Evolutionary conservation across 1,140 invertebrate genomes (phyloP).

Genomic region (Chlorops oryzae): DNA sequence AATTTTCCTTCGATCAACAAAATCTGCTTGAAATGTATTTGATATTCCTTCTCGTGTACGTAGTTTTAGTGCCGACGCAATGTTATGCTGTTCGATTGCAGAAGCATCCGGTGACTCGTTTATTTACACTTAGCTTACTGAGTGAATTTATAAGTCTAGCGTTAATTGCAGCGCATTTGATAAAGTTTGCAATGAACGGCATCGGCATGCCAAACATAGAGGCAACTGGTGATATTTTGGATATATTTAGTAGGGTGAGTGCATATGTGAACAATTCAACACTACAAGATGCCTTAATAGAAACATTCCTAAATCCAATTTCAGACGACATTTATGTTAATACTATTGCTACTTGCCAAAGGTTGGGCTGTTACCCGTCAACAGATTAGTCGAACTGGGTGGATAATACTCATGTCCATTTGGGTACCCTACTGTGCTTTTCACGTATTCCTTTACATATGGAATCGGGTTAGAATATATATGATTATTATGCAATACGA

Average conservation of each 20-base stretch:
- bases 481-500: neutral
- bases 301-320: neutral
- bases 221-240: constrained; percentile 83
- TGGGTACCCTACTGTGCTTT: constrained; percentile 89
- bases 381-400: constrained; percentile 71
- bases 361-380: constrained; percentile 93
- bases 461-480: constrained; percentile 72
- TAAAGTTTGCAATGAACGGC: constrained; percentile 86
- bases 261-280: neutral
- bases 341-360: constrained; percentile 89
- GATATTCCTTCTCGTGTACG: constrained; percentile 81
- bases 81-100: constrained; percentile 81
- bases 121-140: constrained; percentile 81
- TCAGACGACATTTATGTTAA: constrained; percentile 60
- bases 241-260: constrained; percentile 80
- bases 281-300: neutral
- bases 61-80: constrained; percentile 81
- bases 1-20: constrained; percentile 94
- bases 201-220: constrained; percentile 72
- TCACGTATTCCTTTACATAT: constrained; percentile 87
- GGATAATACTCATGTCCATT: constrained; percentile 72
- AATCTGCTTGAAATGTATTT: constrained; percentile 90
- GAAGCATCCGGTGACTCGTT: constrained; percentile 82
- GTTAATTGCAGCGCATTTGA: constrained; percentile 80
- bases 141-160: constrained; percentile 79